Evolutionary conservation across 1,140 invertebrate genomes (phyloP).

Genomic region (Anastrepha ludens): DNA sequence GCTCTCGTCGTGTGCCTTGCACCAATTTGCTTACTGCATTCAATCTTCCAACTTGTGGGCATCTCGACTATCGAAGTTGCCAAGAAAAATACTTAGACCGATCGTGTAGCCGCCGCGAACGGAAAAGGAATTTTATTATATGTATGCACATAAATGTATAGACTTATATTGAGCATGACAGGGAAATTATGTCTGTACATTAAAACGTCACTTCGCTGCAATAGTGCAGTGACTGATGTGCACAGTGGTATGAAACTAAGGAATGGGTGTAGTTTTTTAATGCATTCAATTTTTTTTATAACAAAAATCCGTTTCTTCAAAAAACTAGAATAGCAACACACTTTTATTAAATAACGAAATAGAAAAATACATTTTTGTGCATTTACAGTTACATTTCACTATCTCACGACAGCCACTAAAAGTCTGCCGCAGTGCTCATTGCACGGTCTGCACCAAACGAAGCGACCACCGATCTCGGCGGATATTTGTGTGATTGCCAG

Average conservation of each 20-base stretch:
- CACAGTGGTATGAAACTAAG: background rate
- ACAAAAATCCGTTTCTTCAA: too few relatives aligned
- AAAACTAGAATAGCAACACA: too few relatives aligned
- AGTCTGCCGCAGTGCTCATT: too few relatives aligned
- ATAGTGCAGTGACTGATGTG: background rate
- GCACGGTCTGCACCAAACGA: background rate
- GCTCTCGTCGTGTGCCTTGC: background rate
- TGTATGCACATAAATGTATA: background rate
- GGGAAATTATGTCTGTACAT: conserved; percentile 33
- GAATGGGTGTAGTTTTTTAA: background rate
- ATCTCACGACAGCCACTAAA: too few relatives aligned
- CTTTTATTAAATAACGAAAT: too few relatives aligned
- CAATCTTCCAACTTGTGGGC: background rate
- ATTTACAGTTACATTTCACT: too few relatives aligned
- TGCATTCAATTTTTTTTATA: too few relatives aligned
- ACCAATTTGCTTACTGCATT: background rate
- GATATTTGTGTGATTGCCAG: background rate
- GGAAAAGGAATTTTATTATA: background rate
- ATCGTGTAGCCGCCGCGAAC: background rate
- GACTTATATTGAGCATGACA: conserved; percentile 7
- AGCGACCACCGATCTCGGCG: background rate
- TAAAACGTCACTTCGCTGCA: conserved; percentile 4
- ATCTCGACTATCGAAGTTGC: background rate
- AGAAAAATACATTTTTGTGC: too few relatives aligned
- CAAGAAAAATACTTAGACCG: background rate